Conservation (phyloP, 2,888 invertebrate species). For the Campaea margaritaria region DNA sequence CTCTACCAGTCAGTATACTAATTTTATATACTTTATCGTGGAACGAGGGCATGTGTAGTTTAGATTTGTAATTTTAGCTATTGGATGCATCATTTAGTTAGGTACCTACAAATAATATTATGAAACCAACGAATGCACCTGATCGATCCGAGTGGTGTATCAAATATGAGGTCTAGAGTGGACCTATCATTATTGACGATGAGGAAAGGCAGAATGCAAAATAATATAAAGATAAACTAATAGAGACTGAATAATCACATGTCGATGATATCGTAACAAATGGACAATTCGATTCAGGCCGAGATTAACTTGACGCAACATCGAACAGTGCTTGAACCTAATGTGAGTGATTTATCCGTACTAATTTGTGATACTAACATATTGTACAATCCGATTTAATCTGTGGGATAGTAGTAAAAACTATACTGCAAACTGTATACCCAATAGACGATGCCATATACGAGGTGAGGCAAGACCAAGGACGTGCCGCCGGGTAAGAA, state of each 20-base stretch:
- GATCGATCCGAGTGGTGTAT: no score
- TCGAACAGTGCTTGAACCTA: neutral
- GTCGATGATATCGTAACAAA: neutral
- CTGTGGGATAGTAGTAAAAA: neutral
- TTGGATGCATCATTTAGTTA: no score
- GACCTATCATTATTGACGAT: no score
- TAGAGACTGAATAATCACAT: neutral
- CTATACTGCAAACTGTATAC: neutral
- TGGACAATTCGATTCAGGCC: neutral
- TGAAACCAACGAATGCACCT: no score
- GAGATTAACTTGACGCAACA: neutral
- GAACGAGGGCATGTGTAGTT: neutral
- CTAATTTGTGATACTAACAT: neutral
- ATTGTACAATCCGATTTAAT: neutral
- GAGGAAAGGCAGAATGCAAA: no score
- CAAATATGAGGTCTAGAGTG: no score
- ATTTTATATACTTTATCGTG: slow-evolving; percentile 4
- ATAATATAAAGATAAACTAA: neutral
- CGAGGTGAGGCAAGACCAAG: slow-evolving; percentile 41
- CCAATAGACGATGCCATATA: slow-evolving; percentile 31
- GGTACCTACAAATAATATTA: no score
- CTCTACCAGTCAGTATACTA: slow-evolving; percentile 35
- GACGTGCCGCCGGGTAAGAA: slow-evolving; percentile 26
- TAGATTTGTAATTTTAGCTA: no score
- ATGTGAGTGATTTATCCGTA: no score